These are phyloP conservation scores for Podabrus alpinus DNA, from an alignment of 2,888 invertebrate genomes.

Conservation along the genomic window DNA sequence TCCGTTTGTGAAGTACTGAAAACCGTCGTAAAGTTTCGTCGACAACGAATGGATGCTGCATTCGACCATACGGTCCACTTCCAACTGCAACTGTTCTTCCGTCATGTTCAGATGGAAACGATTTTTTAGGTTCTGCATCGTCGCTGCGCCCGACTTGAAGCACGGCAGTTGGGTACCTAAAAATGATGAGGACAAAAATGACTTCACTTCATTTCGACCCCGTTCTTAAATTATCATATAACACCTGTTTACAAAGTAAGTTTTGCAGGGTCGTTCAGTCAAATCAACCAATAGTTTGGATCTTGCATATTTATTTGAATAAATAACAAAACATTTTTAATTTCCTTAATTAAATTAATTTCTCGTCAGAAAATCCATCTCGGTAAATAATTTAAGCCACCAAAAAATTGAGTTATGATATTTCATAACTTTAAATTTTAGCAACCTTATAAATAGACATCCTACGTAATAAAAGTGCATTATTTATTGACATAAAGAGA, in stretches of 20 bases:
- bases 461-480: background rate
- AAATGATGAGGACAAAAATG: constrained; percentile 29
- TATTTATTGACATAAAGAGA: background rate
- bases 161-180: constrained; percentile 94
- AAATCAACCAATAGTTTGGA: background rate
- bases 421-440: no score
- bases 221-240: background rate
- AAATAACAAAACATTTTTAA: no score
- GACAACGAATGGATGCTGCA: constrained; percentile 95
- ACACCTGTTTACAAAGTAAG: background rate
- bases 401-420: no score
- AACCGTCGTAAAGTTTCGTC: constrained; percentile 97
- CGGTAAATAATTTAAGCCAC: no score
- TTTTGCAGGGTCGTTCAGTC: background rate
- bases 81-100: constrained; percentile 89
- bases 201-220: background rate
- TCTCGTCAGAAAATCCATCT: no score
- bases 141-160: constrained; percentile 90
- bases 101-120: constrained; percentile 94
- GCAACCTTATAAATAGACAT: no score
- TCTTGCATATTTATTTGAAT: no score
- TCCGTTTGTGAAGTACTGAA: constrained; percentile 98
- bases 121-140: constrained; percentile 88
- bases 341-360: no score
- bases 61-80: constrained; percentile 92